phyloP scores from a whole-genome alignment of 2,888 invertebrate genomes.

The Netelia melanura region DNA sequence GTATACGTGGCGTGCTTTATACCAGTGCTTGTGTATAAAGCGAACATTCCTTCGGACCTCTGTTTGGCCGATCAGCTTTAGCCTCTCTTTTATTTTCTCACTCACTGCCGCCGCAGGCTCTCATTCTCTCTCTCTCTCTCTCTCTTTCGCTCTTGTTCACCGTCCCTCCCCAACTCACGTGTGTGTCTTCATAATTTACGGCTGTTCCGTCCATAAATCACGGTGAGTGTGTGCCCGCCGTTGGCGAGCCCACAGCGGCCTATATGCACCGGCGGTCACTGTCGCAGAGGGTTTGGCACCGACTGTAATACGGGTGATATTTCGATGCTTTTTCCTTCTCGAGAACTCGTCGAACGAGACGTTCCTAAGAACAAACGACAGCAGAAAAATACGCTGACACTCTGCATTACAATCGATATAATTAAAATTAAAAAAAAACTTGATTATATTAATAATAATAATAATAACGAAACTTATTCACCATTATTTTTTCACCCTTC shows the following conservation, averaged over 20 bases:
- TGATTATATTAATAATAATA: too few species aligned
- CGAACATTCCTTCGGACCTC: neutral
- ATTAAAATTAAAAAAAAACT: too few species aligned
- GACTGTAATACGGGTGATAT: slow-evolving; percentile 16
- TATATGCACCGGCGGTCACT: neutral
- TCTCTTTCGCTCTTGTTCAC: neutral
- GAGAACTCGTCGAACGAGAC: too few species aligned
- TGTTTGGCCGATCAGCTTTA: slow-evolving; percentile 2
- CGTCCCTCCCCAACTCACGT: neutral
- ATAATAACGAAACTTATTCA: too few species aligned
- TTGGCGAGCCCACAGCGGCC: slow-evolving; percentile 1
- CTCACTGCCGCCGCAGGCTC: slow-evolving; percentile 8
- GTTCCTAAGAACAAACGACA: too few species aligned
- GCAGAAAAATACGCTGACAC: neutral
- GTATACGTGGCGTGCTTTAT: neutral
- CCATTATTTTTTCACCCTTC: neutral
- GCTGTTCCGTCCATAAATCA: slow-evolving; percentile 55
- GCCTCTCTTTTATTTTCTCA: neutral
- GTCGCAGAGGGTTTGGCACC: neutral
- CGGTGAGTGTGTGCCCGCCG: slow-evolving; percentile 21
- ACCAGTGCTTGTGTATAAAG: neutral
- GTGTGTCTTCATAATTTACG: slow-evolving; percentile 57
- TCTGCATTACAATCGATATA: too few species aligned
- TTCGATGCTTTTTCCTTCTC: neutral
- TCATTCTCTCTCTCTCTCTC: neutral